Base-by-base conservation (phyloP, 2,888 invertebrate genomes). In the Spodoptera exigua region DNA sequence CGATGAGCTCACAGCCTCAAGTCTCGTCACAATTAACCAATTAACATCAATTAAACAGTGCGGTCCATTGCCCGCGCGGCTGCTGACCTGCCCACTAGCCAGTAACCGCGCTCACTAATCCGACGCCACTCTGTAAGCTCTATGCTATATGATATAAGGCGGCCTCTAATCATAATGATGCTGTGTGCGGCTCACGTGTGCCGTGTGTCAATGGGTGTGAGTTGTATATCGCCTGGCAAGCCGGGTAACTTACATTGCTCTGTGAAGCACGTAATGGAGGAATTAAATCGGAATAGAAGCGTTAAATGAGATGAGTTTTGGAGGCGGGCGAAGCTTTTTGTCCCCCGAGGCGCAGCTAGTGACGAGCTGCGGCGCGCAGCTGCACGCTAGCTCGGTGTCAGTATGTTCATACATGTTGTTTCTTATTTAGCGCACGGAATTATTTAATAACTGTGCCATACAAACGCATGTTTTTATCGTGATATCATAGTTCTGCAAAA, bases 21-120 rank as follows among this genome's bases (percentile, higher is more conserved):
- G 79, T 69, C 81, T 84, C 82, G 78, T 86, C 81, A 87, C 82
- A 88, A 90, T 90, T 90, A 89, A 88, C 87, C 88, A 84, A 89
- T 90, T 90, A 90, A 89, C 89, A 87, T 83, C 85, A 89, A 89
- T 90, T 88, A 79, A 65, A 69, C 61, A 70, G 57, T 40, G 60
- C 64, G 52, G 68, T 61, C 58, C 74, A 70, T 76, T 62, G 74
- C 66, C 65, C 78, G 52, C 37, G 53, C 56, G 81, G 81, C 70
- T 68, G 74, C 59, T 74, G 81, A 79, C 81, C 84, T 68, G 9
- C 5, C 27, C 27, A 7, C 27, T 7, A 9, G 7, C 7, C 21
- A 21, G 4, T 21, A 40, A 51, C 40, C 46, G 27, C 27, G 45
- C 16, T 21, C 32, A 57, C 35, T 54, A 45, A 70, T 57, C 47